Base-by-base conservation (phyloP, 2,113 vertebrate species). In the Cervus canadensis region DNA sequence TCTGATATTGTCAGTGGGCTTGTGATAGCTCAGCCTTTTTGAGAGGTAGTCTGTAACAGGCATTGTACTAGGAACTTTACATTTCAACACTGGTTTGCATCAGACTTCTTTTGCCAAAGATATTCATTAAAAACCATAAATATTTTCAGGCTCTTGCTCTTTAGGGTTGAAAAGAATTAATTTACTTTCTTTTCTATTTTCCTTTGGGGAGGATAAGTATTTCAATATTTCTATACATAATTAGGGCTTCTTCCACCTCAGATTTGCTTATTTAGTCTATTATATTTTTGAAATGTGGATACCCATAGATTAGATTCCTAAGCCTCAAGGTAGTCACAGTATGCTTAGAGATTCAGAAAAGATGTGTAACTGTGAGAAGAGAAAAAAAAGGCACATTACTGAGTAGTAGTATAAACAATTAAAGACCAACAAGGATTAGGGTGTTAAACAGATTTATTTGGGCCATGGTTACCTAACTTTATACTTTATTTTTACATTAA, bases 311-410 rank as follows among this genome's bases (percentile, higher is more conserved):
- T 67, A 91, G 54, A 92, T 21, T 48, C 33, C 17, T 67, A 91
- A 86, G 25, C 17, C 71, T 57, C 10, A 76, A 62, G 54, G 30
- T 45, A 7, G 78, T 94, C 33, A 91, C 0, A 87, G 40, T 33
- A 95, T 94, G n/a, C 16, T 74, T 74, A 86, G 36, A 93, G 30
- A 93, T 30, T 93, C 52, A 97, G 56, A 96, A 96, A 76, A 95
- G 16, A 87, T 81, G 21, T 52, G 6, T 25, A 52, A 89, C 87
- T 15, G 28, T 59, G 15, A 28, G 50, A 57, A 64, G 21, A 2
- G 50, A 21, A 26, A 54, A 23, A 36, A 28, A 50, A 67, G 43
- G 15, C 82, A 7, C 6, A 74, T 5, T 56, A 36, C 2, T 52
- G 13, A 86, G 16, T 16, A 79, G 78, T 25, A 93, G 6, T 81